Conservation (phyloP, 53 echinoderm and acorn worm genomes). For the Henricia sp. region DNA sequence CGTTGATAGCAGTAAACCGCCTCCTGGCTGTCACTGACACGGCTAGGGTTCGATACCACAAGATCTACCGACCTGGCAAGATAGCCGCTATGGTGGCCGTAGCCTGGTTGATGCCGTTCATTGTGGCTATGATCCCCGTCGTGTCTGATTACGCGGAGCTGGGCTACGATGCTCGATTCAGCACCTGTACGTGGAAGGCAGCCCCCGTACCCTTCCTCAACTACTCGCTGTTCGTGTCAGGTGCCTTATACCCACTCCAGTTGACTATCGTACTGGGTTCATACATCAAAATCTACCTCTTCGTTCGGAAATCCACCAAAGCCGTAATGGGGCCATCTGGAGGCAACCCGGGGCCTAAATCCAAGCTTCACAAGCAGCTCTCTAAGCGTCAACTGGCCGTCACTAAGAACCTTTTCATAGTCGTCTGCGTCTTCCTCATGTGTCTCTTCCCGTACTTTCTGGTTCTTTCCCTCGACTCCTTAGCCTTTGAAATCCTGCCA, state of each 20-base stretch:
- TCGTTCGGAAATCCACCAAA: not conserved
- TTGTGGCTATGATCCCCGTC: constrained; percentile 4
- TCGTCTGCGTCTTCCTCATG: constrained; percentile 52
- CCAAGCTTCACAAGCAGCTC: not conserved
- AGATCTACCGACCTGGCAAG: constrained; percentile 29
- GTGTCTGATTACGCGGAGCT: constrained; percentile 50
- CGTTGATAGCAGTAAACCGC: constrained; percentile 56
- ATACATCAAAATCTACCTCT: constrained; percentile 22
- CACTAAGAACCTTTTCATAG: constrained; percentile 58
- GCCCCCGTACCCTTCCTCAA: not conserved
- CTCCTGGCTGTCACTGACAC: constrained; percentile 23
- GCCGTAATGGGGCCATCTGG: not conserved
- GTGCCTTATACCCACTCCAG: constrained; percentile 19
- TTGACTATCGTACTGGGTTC: not conserved
- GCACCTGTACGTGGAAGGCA: constrained; percentile 27
- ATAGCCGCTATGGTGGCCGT: constrained; percentile 43
- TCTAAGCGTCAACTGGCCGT: constrained; percentile 57
- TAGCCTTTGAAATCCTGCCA: constrained; percentile 50
- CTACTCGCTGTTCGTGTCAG: not conserved
- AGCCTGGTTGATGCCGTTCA: constrained; percentile 51
- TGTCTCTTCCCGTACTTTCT: constrained; percentile 31
- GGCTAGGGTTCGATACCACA: constrained; percentile 3
- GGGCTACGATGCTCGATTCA: constrained; percentile 49
- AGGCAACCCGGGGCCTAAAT: not conserved
- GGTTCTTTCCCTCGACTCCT: not conserved